These are phyloP conservation scores for Pissodes strobi DNA, from an alignment of 1,140 invertebrate species.

Conservation along the genomic window DNA sequence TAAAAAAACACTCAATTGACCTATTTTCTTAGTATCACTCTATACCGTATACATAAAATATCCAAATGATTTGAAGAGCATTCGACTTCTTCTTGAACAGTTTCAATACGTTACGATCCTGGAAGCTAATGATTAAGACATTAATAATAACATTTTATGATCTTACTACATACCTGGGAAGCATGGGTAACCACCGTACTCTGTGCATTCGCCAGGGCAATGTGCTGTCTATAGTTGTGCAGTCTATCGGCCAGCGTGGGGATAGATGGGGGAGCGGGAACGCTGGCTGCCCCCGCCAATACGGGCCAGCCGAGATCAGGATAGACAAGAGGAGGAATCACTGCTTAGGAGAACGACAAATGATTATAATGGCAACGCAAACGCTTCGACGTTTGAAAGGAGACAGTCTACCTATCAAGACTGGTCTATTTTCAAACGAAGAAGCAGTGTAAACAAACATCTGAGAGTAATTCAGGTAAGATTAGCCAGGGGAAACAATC, in stretches of 20 bases:
- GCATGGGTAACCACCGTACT: constrained; percentile 59
- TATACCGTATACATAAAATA: neutral
- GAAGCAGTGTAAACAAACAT: neutral
- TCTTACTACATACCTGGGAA: constrained; percentile 43
- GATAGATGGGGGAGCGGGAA: constrained; percentile 57
- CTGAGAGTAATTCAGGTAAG: too few relatives aligned
- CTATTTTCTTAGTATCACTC: neutral
- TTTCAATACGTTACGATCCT: too few relatives aligned
- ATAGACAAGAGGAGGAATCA: constrained; percentile 62
- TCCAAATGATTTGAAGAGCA: neutral
- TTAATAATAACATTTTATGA: too few relatives aligned
- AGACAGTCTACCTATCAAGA: too few relatives aligned
- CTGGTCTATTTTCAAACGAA: neutral
- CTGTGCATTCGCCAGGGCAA: constrained; percentile 52
- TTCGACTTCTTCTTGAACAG: neutral
- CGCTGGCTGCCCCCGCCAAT: constrained; percentile 48
- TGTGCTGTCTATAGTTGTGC: constrained; percentile 59
- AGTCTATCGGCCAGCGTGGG: constrained; percentile 59
- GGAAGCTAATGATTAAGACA: too few relatives aligned
- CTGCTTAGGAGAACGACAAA: constrained; percentile 40
- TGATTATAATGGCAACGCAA: too few relatives aligned
- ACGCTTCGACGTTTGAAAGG: too few relatives aligned
- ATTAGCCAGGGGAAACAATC: too few relatives aligned
- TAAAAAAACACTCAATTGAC: constrained; percentile 26
- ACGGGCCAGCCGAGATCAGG: constrained; percentile 66